Conservation (phyloP, 1,140 invertebrate species). For the Trichonephila clavipes region DNA sequence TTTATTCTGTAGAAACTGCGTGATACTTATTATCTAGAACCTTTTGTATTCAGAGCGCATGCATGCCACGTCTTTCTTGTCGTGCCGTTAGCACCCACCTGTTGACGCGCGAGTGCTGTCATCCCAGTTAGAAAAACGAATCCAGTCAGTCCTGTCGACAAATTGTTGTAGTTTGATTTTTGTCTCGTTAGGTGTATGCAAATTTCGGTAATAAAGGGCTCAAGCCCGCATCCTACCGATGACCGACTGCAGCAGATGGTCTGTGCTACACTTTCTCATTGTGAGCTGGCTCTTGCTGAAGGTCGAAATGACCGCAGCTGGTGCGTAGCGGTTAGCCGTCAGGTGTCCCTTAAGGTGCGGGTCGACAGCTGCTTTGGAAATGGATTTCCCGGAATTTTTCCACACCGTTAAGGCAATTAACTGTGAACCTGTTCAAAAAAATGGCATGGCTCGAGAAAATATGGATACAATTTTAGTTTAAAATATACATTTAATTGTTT, state of each 20-base stretch:
- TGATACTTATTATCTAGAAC: constrained; percentile 3
- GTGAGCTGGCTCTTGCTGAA: background rate
- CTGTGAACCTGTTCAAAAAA: background rate
- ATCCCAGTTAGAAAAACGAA: background rate
- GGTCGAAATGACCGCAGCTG: constrained; percentile 57
- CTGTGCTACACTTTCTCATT: constrained; percentile 23
- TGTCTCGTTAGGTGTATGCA: constrained; percentile 34
- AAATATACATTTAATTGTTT: too few relatives aligned
- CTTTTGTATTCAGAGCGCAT: constrained; percentile 13
- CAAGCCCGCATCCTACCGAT: background rate
- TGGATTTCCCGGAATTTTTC: constrained; percentile 8
- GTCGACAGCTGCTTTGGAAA: background rate
- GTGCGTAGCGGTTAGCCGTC: constrained; percentile 24
- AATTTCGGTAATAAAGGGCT: constrained; percentile 6
- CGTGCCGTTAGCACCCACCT: constrained; percentile 28
- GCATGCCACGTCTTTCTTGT: constrained; percentile 23
- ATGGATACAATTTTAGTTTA: background rate
- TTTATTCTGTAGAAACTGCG: background rate
- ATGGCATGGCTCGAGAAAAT: background rate
- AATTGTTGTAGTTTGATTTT: background rate
- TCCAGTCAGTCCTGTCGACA: background rate
- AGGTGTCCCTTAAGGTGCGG: constrained; percentile 52
- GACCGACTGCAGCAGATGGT: background rate
- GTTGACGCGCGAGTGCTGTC: background rate
- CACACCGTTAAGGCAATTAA: background rate